Percentiles rank a stretch among this genome's conserved stretches.
These are phyloP conservation scores for Centropristis striata DNA, from an alignment of 2,113 vertebrate species.

Conservation along the genomic window DNA sequence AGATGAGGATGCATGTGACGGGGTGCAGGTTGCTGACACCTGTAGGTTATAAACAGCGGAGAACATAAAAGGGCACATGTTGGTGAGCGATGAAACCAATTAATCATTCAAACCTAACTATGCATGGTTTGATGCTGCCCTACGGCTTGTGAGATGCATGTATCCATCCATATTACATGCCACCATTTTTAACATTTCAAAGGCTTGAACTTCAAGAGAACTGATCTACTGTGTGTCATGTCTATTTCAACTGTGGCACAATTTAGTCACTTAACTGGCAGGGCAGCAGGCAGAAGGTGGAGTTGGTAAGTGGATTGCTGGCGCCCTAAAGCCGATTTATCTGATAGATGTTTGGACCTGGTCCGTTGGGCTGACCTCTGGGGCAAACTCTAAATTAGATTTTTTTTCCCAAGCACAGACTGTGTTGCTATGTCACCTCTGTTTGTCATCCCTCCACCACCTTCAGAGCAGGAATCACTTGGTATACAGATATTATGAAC, in stretches of 20 bases:
- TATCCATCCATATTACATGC: neutral
- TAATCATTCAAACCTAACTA: slow-evolving; percentile 20
- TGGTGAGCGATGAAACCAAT: slow-evolving; percentile 13
- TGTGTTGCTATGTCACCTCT: slow-evolving; percentile 63
- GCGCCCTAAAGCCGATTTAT: slow-evolving; percentile 73
- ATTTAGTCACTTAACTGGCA: slow-evolving; percentile 60
- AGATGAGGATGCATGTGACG: slow-evolving; percentile 27
- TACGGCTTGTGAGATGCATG: neutral
- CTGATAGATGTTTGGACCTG: slow-evolving; percentile 76
- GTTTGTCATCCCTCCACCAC: slow-evolving; percentile 49
- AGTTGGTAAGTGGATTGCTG: slow-evolving; percentile 68
- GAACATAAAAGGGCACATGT: slow-evolving; percentile 5
- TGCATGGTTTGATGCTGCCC: neutral
- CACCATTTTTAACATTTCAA: slow-evolving; percentile 21
- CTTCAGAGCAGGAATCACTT: slow-evolving; percentile 43
- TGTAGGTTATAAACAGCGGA: slow-evolving; percentile 3
- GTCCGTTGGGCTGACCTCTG: slow-evolving; percentile 66
- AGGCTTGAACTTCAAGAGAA: slow-evolving; percentile 6
- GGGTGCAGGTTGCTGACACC: slow-evolving; percentile 30
- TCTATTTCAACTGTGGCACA: slow-evolving; percentile 48
- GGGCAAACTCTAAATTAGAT: slow-evolving; percentile 77
- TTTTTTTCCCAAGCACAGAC: slow-evolving; percentile 51
- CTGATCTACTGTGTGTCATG: slow-evolving; percentile 24
- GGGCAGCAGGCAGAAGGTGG: slow-evolving; percentile 57
- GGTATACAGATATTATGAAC: slow-evolving; percentile 68